Conservation (phyloP, 2,113 vertebrate genomes). For the Alligator mississippiensis region DNA sequence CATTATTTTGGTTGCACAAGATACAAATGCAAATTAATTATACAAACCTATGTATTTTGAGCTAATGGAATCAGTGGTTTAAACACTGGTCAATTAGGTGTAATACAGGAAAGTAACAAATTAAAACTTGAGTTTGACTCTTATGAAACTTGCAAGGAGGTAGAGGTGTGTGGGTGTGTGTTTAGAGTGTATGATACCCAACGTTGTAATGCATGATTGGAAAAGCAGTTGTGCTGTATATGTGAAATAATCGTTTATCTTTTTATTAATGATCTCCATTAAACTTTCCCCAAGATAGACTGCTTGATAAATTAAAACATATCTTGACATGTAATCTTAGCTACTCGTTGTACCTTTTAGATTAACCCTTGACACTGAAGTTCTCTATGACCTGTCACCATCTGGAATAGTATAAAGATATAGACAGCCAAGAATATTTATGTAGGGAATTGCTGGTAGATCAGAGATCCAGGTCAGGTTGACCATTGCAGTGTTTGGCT, state of each 20-base stretch:
- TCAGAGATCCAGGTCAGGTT: not conserved
- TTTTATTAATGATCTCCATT: not conserved
- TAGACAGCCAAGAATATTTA: not conserved
- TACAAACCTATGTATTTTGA: not conserved
- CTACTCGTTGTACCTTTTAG: not conserved
- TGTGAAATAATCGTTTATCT: not conserved
- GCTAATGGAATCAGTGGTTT: not conserved
- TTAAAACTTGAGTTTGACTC: not conserved
- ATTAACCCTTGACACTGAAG: not conserved
- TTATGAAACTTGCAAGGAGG: not conserved
- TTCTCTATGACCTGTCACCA: not conserved
- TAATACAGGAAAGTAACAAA: not conserved
- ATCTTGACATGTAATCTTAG: not conserved
- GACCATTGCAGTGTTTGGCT: not conserved
- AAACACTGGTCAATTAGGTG: not conserved
- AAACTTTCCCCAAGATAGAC: not conserved
- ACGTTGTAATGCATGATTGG: rapidly evolving
- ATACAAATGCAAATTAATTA: not conserved
- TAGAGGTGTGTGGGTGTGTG: not conserved
- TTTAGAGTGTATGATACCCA: not conserved
- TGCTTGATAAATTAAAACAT: not conserved
- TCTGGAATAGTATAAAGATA: not conserved
- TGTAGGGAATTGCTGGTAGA: not conserved
- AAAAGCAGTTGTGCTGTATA: not conserved
- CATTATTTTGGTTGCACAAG: not conserved